phyloP scores from a whole-genome alignment of 2,113 vertebrate species.

The Calyptomena viridis region DNA sequence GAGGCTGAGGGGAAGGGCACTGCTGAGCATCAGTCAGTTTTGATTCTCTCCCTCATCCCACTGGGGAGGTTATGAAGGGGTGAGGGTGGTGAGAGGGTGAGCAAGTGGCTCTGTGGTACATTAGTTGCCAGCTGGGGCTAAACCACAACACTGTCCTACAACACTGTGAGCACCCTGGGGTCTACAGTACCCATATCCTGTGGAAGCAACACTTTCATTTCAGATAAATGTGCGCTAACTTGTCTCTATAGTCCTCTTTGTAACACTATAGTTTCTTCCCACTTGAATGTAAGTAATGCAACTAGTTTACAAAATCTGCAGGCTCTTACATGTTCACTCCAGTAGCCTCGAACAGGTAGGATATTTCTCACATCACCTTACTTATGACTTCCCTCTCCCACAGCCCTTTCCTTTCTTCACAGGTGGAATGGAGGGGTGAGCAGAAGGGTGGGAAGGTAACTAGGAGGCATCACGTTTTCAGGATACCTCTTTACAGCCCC shows the following conservation, averaged over 20 bases:
- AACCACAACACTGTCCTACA: neutral
- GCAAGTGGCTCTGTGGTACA: neutral
- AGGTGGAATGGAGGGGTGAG: neutral
- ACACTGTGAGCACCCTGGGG: neutral
- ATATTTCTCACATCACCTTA: neutral
- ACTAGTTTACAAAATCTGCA: neutral
- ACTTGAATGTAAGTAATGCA: neutral
- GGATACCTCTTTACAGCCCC: neutral
- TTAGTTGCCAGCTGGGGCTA: accelerated
- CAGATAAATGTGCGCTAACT: neutral
- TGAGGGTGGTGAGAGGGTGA: neutral
- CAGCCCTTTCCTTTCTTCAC: neutral
- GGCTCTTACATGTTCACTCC: neutral
- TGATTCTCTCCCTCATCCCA: neutral
- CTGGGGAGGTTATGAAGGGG: accelerated
- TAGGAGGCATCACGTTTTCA: neutral
- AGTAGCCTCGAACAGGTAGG: neutral
- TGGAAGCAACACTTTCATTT: neutral
- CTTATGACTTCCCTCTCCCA: neutral
- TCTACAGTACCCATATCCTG: neutral
- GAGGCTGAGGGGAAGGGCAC: accelerated
- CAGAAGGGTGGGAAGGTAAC: neutral
- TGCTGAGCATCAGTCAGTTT: neutral
- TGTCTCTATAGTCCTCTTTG: neutral
- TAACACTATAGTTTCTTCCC: neutral